These are phyloP conservation scores for Uria lomvia DNA, from an alignment of 2,113 vertebrate genomes.

Conservation along the genomic window DNA sequence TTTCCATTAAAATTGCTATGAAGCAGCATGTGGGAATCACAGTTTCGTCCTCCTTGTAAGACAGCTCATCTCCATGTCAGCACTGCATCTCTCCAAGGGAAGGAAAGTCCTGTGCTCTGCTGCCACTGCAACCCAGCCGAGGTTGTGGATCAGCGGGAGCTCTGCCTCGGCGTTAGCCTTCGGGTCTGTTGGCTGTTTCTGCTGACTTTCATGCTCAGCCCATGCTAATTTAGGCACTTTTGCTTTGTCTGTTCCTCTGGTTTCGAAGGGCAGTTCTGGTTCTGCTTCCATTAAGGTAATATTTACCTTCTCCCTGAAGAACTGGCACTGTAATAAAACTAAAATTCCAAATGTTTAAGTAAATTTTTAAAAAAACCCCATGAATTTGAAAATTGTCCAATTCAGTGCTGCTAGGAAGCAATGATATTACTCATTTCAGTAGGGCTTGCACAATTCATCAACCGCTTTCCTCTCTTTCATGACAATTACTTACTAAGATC, in stretches of 20 bases:
- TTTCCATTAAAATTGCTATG: not conserved
- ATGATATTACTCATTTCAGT: rapidly evolving
- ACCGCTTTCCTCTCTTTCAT: not conserved
- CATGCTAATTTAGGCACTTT: not conserved
- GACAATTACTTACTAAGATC: not conserved
- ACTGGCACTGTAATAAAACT: not conserved
- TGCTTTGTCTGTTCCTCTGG: not conserved
- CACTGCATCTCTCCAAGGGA: not conserved
- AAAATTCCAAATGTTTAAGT: not conserved
- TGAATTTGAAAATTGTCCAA: not conserved
- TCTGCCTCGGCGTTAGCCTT: not conserved
- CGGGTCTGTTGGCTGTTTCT: not conserved
- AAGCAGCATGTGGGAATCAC: not conserved
- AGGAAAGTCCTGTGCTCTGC: not conserved
- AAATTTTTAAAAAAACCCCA: not conserved
- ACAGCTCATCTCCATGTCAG: not conserved
- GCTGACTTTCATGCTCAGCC: not conserved
- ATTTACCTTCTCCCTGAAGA: not conserved
- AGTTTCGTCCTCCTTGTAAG: not conserved
- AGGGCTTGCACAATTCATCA: not conserved
- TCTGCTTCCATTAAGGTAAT: not conserved
- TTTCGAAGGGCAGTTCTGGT: not conserved
- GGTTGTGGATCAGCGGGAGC: not conserved
- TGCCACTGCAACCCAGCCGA: not conserved
- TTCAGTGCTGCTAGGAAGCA: not conserved